Conservation (phyloP, 2,797 vertebrate genomes). For the Danio tinwini region DNA sequence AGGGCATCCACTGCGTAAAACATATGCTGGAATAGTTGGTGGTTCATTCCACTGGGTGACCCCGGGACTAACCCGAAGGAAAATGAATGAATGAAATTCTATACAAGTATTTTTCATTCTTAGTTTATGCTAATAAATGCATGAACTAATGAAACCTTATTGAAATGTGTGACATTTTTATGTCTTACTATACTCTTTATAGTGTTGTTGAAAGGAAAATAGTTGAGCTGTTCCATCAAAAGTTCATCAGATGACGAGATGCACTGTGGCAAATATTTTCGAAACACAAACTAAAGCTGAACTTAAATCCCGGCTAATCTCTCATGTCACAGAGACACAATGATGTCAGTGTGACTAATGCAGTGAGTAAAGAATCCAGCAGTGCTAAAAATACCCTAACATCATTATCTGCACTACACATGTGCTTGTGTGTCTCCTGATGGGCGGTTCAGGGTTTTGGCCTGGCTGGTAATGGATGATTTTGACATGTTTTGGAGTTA, state of each 20-base stretch:
- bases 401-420: constrained; percentile 69
- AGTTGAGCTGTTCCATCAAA: background rate
- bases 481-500: constrained; percentile 29
- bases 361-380: constrained; percentile 57
- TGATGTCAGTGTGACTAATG: constrained; percentile 26
- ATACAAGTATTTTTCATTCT: too few species aligned
- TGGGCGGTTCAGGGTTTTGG: background rate
- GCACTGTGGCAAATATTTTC: background rate
- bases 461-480: background rate
- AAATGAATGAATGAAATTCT: too few species aligned
- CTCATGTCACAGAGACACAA: background rate
- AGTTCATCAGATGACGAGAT: background rate
- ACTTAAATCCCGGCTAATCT: constrained; percentile 1
- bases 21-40: too few species aligned
- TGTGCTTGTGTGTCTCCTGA: constrained; percentile 59
- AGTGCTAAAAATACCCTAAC: constrained; percentile 72
- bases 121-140: too few species aligned
- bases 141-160: too few species aligned
- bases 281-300: background rate
- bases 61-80: too few species aligned
- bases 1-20: too few species aligned
- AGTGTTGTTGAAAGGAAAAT: too few species aligned
- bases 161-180: too few species aligned
- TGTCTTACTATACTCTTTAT: too few species aligned
- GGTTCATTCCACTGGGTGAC: too few species aligned